Evolutionary conservation across 1,140 invertebrate species (phyloP).

Genomic region (Hypsibius dujardini): DNA sequence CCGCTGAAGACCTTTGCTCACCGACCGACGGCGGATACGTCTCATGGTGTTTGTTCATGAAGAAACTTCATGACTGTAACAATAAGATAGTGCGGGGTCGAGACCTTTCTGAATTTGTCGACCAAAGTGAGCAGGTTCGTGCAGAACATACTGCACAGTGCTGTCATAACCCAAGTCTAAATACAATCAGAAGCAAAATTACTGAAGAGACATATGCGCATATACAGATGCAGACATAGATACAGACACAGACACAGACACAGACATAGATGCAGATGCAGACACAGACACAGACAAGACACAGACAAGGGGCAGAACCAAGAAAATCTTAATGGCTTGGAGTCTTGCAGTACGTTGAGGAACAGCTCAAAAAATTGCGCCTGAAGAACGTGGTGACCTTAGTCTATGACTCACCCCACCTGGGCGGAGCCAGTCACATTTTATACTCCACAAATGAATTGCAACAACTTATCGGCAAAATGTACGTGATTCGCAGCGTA

Average conservation of each 20-base stretch:
- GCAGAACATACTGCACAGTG: too few relatives aligned
- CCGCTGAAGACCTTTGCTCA: neutral
- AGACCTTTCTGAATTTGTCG: neutral
- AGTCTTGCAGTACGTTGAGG: neutral
- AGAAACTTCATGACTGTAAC: neutral
- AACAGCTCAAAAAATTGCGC: neutral
- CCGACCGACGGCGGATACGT: neutral
- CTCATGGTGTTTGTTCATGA: neutral
- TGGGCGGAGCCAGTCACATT: neutral
- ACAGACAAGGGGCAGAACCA: too few relatives aligned
- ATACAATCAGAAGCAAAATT: too few relatives aligned
- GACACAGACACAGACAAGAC: too few relatives aligned
- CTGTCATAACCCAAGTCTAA: too few relatives aligned
- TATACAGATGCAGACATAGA: too few relatives aligned
- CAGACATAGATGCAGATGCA: too few relatives aligned
- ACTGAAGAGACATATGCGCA: too few relatives aligned
- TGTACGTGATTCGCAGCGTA: neutral
- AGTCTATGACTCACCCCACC: slow-evolving; percentile 1
- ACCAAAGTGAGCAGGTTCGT: slow-evolving; percentile 1
- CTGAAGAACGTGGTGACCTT: slow-evolving; percentile 2
- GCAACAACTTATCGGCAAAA: neutral
- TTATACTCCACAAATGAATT: neutral
- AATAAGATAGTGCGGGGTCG: slow-evolving; percentile 1
- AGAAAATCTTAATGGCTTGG: neutral
- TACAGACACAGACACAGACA: too few relatives aligned